These are phyloP conservation scores for Caenorhabditis japonica DNA, from an alignment of 2,888 invertebrate genomes.

Conservation along the genomic window DNA sequence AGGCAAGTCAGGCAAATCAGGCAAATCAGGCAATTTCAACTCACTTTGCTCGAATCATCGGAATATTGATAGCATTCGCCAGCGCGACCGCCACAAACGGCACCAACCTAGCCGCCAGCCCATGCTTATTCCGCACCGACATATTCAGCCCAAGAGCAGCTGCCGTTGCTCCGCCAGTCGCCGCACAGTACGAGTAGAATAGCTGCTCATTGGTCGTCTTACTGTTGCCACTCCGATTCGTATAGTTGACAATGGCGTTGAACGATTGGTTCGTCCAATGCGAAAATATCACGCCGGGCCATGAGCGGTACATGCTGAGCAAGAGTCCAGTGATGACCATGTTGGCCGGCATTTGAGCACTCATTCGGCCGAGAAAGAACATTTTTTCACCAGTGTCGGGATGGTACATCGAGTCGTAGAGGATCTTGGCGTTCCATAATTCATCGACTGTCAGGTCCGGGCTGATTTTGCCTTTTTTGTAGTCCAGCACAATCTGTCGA, in stretches of 20 bases:
- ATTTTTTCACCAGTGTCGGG: constrained; percentile 98
- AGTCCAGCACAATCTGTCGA: constrained; percentile 84
- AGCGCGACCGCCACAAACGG: constrained; percentile 94
- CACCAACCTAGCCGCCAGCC: constrained; percentile 88
- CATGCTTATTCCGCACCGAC: constrained; percentile 79
- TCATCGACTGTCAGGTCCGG: constrained; percentile 85
- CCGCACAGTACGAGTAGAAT: constrained; percentile 77
- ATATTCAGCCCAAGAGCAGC: constrained; percentile 59
- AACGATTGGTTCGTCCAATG: constrained; percentile 86
- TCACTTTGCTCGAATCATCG: constrained; percentile 86
- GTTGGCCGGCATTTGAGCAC: constrained; percentile 89
- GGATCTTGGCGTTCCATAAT: constrained; percentile 90
- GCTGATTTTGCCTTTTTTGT: constrained; percentile 82
- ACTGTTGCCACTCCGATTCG: constrained; percentile 83
- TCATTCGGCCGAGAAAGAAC: constrained; percentile 92
- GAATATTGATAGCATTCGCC: constrained; percentile 97
- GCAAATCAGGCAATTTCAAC: no score
- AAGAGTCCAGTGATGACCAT: constrained; percentile 95
- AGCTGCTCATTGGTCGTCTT: constrained; percentile 80
- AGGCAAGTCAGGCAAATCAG: no score
- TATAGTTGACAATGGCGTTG: constrained; percentile 98
- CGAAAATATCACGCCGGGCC: constrained; percentile 93
- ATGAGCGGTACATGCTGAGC: constrained; percentile 94
- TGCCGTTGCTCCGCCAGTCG: constrained; percentile 60
- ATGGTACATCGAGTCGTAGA: constrained; percentile 97